phyloP scores from a whole-genome alignment of 2,888 invertebrate species.

The Heterodera filipjevi region DNA sequence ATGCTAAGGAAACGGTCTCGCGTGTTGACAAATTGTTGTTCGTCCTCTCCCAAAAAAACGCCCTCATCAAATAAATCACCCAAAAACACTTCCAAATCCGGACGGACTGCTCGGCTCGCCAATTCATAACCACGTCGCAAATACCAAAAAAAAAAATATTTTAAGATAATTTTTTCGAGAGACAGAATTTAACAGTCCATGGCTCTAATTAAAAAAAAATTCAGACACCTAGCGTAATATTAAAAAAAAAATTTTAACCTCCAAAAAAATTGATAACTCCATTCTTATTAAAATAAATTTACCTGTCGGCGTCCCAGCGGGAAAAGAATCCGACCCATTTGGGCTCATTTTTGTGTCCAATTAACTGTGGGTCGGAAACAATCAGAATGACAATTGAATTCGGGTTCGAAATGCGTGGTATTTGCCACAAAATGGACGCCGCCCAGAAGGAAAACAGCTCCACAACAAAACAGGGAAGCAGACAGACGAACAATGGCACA shows the following conservation, averaged over 20 bases:
- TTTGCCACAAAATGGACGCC: constrained; percentile 15
- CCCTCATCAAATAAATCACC: constrained; percentile 96
- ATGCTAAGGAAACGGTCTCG: constrained; percentile 76
- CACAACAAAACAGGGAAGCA: constrained; percentile 8
- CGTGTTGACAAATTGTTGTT: constrained; percentile 76
- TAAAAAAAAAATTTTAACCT: too few relatives aligned
- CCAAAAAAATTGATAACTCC: too few relatives aligned
- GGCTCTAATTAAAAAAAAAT: too few relatives aligned
- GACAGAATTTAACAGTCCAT: too few relatives aligned
- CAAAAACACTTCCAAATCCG: constrained; percentile 84
- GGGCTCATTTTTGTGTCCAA: constrained; percentile 79
- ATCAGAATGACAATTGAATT: constrained; percentile 57
- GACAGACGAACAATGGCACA: constrained; percentile 4
- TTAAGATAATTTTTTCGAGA: not conserved
- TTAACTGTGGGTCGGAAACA: constrained; percentile 86
- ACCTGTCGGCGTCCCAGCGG: constrained; percentile 82
- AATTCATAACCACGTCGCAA: constrained; percentile 78
- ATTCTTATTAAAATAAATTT: not conserved
- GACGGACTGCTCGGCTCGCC: constrained; percentile 76
- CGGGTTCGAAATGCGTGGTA: not conserved
- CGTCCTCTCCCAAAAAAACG: constrained; percentile 64
- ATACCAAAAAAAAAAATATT: constrained; percentile 74
- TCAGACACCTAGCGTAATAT: too few relatives aligned
- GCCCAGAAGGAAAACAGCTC: constrained; percentile 15
- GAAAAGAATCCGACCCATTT: constrained; percentile 75